These are phyloP conservation scores for Noctua janthina DNA, from an alignment of 2,888 invertebrate species.

Conservation along the genomic window DNA sequence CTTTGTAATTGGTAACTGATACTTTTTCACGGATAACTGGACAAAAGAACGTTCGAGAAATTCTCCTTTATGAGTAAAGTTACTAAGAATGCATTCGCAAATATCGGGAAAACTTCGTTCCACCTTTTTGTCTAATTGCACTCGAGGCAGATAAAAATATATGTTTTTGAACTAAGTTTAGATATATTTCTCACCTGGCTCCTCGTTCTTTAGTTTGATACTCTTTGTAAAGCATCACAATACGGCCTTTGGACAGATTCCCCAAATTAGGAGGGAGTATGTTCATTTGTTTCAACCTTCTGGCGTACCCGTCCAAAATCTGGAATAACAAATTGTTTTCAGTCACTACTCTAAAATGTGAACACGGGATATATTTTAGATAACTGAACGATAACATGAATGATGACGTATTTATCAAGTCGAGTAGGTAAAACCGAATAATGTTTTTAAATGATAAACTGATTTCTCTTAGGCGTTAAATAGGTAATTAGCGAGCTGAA, in stretches of 20 bases:
- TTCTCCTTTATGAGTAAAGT: no score
- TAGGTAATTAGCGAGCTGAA: not conserved
- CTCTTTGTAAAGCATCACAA: slow-evolving; percentile 91
- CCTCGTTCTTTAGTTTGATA: slow-evolving; percentile 87
- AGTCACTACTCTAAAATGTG: not conserved
- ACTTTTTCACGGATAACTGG: no score
- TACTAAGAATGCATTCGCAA: no score
- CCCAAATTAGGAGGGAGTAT: slow-evolving; percentile 90
- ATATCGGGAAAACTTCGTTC: no score
- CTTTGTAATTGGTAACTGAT: no score
- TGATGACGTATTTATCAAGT: not conserved
- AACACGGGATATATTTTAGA: not conserved
- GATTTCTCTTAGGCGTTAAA: not conserved
- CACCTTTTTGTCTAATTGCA: no score
- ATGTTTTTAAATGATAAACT: not conserved
- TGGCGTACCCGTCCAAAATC: slow-evolving; percentile 92
- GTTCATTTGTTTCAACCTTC: slow-evolving; percentile 91
- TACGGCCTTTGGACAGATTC: slow-evolving; percentile 90
- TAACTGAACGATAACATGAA: not conserved
- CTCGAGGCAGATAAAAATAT: not conserved
- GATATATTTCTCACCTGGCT: slow-evolving; percentile 74
- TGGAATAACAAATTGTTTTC: slow-evolving; percentile 68
- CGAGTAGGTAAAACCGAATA: not conserved
- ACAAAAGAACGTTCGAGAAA: no score
- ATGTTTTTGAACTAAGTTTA: not conserved